Evolutionary conservation across 2,797 vertebrate species (phyloP), one percentile per base, ranked within the genome.

Genomic region (Diplodus sargus): DNA sequence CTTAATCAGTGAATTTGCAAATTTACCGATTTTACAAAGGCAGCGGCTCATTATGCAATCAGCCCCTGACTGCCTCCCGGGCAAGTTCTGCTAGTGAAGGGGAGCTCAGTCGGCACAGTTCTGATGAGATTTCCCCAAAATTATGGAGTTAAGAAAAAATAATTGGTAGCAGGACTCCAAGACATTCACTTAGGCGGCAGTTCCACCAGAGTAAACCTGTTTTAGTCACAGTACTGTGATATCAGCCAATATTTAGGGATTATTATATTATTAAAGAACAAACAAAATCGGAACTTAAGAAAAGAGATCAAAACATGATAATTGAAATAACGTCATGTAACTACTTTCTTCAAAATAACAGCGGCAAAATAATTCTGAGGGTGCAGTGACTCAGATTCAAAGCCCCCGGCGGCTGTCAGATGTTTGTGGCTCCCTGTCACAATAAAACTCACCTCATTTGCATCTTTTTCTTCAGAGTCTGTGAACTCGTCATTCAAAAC

Each of bases 1-100:
- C 17, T 13, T 51, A 18, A 79, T 67, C 39, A 9, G 57, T 60
- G 30, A 22, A 42, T 66, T 56, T 59, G 39, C 23, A 56, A 51
- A 69, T 72, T 47, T n/a, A 28, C 59, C 58, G 52, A 74, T 72
- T 77, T 49, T 28, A 39, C 34, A 82, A 74, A 73, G 22, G 39
- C 45, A 42, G 75, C 7, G 8, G 28, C 47, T 66, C 66, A 79
- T 78, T 72, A 72, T 69, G 42, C 43, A 75, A 66, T 76, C 78
- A 76, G 39, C 43, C 57, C 15, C 51, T 2, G 15, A 56, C 54
- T 62, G 30, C n/a, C 62, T 61, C 23, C 8, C 28, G 49, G 42
- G 53, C 62, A 56, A 53, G 65, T 30, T 73, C 23, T 47, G 30
- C 16, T 13, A 25, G 9, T 45, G 22, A 60, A 43, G 1, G 10